Evolutionary conservation across 1,140 invertebrate species (phyloP), one percentile per base, ranked within the genome.

Genomic region (Alviniconcha marisindica): DNA sequence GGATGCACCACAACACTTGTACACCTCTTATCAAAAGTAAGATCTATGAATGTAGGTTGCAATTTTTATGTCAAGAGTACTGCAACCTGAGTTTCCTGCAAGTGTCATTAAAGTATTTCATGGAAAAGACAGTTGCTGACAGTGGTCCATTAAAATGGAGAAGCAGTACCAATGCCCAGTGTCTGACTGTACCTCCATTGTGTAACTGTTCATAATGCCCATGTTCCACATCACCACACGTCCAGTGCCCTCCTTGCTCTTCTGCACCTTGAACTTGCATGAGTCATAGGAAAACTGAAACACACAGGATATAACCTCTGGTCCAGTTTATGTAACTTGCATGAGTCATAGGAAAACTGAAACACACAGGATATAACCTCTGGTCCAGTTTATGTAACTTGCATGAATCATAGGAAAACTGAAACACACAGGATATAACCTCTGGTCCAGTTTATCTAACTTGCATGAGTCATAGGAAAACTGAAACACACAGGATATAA

Each of bases 391-490:
- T n/a, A n/a, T n/a, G n/a, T n/a, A 98, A 98, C 94, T 98, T 98
- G 92, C 97, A 98, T 89, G 96, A 96, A 93, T 98, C 96, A 92
- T 97, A 98, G 12, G 96, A 97, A 93, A 98, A 98, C 97, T 92
- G 85, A 85, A 91, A 86, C 56, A 80, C 77, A 69, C 84, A 84
- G 76, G 79, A 81, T 28, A 71, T 7, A 83, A 74, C 33, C 18
- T 74, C 28, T 69, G 42, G 18, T 48, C 44, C n/a, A n/a, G n/a
- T n/a, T n/a, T n/a, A n/a, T n/a, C n/a, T n/a, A 98, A 98, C 94
- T 98, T 98, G 92, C 97, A 98, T 89, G 96, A 96, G 93, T 98
- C 96, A 92, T 97, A 98, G 12, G 96, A 97, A 93, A 98, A 98
- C 97, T 92, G 85, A 85, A 91, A 86, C 56, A 80, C 77, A 69